phyloP scores from a whole-genome alignment of 2,113 vertebrate species.

The Laticauda colubrina region DNA sequence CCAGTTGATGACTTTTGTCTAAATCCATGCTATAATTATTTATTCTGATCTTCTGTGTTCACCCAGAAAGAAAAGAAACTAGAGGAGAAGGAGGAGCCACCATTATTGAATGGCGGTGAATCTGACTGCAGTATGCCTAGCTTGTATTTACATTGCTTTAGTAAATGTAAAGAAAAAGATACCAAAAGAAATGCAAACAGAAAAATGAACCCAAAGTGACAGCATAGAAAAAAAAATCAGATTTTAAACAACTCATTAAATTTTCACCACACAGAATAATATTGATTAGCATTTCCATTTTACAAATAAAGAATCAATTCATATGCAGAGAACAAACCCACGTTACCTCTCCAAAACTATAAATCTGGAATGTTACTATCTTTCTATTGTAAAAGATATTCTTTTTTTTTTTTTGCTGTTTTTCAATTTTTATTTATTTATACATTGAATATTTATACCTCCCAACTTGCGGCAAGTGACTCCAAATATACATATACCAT shows the following conservation, averaged over 20 bases:
- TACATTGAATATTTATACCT: neutral
- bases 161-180: neutral
- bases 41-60: neutral
- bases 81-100: neutral
- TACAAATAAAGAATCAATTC: neutral
- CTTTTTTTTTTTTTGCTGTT: neutral
- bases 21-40: constrained; percentile 12
- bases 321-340: neutral
- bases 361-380: neutral
- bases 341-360: neutral
- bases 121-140: neutral
- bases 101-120: neutral
- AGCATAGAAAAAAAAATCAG: neutral
- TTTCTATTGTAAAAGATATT: neutral
- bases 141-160: neutral
- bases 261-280: neutral
- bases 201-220: neutral
- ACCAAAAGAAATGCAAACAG: neutral
- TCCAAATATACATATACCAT: neutral
- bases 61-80: neutral
- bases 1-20: constrained; percentile 12
- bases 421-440: neutral
- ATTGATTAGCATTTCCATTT: neutral
- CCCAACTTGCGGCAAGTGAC: neutral
- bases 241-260: neutral